Evolutionary conservation across 2,113 vertebrate species (phyloP), one percentile per base, ranked within the genome.

Genomic region (Cyphomyrus plagiostoma): DNA sequence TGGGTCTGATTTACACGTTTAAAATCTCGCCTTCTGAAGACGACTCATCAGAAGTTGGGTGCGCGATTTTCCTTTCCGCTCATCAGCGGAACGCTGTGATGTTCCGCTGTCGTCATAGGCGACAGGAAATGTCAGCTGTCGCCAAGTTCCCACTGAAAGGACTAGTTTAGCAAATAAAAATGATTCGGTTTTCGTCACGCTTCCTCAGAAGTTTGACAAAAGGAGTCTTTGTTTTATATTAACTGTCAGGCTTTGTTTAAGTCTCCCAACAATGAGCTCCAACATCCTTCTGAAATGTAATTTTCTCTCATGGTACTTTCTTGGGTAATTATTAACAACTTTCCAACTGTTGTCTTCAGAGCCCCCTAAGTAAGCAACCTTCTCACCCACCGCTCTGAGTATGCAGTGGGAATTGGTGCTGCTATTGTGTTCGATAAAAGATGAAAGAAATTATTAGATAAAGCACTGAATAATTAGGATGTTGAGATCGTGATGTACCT

Each of bases 401-500:
- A 23, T 3, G 50, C 85, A 17, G 70, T 23, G 49, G 70, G 46
- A 48, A 39, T 82, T 87, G 23, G 49, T 87, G 23, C 23, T 56
- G 50, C 26, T 53, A 87, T 52, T 86, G 85, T 86, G 85, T 86
- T 52, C 10, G 46, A 86, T 46, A 39, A 83, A 83, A 42, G 42
- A 42, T 70, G 62, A 82, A 39, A 82, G 77, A 82, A 82, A 82
- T 45, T 42, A 82, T 45, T 42, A 26, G 46, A 58, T 58, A 19
- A 45, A 19, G 86, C 90, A 90, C 90, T 89, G 83, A 93, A 93
- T 93, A 93, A 94, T 94, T 92, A 93, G 90, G 89, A 13, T 48
- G 91, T 89, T 91, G 80, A 89, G 90, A 93, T 92, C 92, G 90
- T 93, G 93, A 93, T 91, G 93, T 92, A 90, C 93, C 86, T 90